These are phyloP conservation scores for Gadopsis bispinosus DNA, from an alignment of 2,797 vertebrate species.

Conservation along the genomic window DNA sequence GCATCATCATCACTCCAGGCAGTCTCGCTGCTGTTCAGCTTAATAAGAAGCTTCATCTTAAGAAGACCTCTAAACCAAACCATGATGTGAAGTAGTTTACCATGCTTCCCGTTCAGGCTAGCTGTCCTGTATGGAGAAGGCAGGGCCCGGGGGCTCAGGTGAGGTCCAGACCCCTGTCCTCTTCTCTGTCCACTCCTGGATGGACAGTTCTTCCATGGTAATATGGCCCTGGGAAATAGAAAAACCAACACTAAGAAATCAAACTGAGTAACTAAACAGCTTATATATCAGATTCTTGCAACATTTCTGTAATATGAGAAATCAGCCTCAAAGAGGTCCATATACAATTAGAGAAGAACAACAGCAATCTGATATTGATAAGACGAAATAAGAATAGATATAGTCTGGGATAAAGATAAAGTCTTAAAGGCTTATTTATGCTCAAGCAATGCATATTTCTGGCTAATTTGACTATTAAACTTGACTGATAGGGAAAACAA, in stretches of 20 bases:
- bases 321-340: neutral
- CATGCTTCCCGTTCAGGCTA: slow-evolving; percentile 13
- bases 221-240: slow-evolving; percentile 28
- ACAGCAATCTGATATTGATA: neutral
- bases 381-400: neutral
- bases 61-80: neutral
- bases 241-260: neutral
- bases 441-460: neutral
- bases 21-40: neutral
- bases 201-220: slow-evolving; percentile 45
- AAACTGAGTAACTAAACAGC: neutral
- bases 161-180: slow-evolving; percentile 54
- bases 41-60: neutral
- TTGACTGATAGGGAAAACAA: neutral
- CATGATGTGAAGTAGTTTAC: slow-evolving; percentile 14
- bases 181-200: slow-evolving; percentile 37
- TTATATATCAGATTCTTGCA: neutral
- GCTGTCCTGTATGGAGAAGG: slow-evolving; percentile 6
- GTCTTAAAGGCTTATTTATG: neutral
- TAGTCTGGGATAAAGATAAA: neutral
- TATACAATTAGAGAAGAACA: neutral
- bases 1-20: neutral
- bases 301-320: neutral
- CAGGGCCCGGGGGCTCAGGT: slow-evolving; percentile 64
- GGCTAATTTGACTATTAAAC: neutral